Conservation (phyloP, 2,888 invertebrate genomes). For the Gandaritis pyraliata region DNA sequence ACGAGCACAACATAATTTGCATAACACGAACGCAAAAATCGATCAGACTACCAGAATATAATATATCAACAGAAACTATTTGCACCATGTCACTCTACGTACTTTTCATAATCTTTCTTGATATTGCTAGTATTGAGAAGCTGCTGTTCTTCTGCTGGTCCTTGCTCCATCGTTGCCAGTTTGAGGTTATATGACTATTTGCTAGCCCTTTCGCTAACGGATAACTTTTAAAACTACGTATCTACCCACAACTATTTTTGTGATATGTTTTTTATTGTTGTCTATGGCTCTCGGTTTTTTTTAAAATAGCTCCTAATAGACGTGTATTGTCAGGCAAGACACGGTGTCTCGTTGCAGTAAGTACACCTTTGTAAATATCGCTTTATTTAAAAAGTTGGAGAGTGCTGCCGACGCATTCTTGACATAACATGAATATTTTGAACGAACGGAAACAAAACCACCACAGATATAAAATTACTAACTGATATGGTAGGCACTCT, state of each 20-base stretch:
- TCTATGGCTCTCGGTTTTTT: conserved; percentile 26
- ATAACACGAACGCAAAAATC: neutral
- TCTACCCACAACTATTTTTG: conserved; percentile 3
- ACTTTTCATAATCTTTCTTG: conserved; percentile 38
- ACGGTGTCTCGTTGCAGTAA: too few species aligned
- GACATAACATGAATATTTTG: conserved; percentile 1
- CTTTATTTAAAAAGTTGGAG: neutral
- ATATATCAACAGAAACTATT: neutral
- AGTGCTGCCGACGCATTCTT: neutral
- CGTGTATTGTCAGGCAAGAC: too few species aligned
- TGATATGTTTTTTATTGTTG: neutral
- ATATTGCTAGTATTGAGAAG: conserved; percentile 28
- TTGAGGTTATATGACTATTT: conserved; percentile 29
- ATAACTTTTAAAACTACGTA: conserved; percentile 1
- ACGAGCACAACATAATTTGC: neutral
- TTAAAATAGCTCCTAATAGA: too few species aligned
- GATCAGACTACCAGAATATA: neutral
- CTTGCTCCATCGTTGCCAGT: conserved; percentile 41
- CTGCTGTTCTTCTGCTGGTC: conserved; percentile 32
- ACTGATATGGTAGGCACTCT: too few species aligned
- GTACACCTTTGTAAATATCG: conserved; percentile 2
- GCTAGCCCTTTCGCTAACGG: neutral
- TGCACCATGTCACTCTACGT: conserved; percentile 22
- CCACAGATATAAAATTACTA: too few species aligned
- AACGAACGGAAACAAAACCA: neutral